Evolutionary conservation across 2,888 invertebrate species (phyloP).

Genomic region (Yponomeuta evonymella): DNA sequence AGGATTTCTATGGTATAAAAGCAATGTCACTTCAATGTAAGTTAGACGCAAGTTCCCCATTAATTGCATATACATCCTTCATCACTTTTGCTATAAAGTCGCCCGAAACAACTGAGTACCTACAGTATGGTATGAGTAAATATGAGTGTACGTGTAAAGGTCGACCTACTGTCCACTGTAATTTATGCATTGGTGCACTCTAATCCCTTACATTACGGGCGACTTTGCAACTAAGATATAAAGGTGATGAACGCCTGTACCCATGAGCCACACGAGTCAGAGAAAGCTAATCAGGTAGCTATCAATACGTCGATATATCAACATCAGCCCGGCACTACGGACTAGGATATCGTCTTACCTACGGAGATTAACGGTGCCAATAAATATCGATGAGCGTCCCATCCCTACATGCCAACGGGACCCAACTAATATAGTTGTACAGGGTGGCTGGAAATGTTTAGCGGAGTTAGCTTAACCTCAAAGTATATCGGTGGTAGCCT

Average conservation of each 20-base stretch:
- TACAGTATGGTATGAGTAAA: no score
- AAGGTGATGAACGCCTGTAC: not conserved
- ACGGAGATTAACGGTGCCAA: not conserved
- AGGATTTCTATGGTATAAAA: no score
- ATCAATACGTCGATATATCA: not conserved
- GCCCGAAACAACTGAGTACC: no score
- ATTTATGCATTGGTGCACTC: no score
- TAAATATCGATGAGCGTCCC: conserved; percentile 1
- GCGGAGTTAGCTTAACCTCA: no score
- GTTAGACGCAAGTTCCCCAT: no score
- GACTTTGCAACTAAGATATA: no score
- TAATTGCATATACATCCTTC: no score
- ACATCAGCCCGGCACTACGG: not conserved
- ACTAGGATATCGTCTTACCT: not conserved
- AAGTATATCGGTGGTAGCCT: no score
- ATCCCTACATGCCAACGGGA: not conserved
- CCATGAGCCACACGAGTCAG: not conserved
- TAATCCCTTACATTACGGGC: no score
- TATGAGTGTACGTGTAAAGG: not conserved
- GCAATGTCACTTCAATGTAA: no score
- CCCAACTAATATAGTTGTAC: not conserved
- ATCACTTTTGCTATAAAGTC: no score
- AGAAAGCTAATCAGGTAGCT: not conserved
- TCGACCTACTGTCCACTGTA: not conserved
- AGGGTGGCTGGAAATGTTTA: not conserved